Evolutionary conservation across 2,113 vertebrate genomes (phyloP).

Genomic region (human (Homo sapiens)): DNA sequence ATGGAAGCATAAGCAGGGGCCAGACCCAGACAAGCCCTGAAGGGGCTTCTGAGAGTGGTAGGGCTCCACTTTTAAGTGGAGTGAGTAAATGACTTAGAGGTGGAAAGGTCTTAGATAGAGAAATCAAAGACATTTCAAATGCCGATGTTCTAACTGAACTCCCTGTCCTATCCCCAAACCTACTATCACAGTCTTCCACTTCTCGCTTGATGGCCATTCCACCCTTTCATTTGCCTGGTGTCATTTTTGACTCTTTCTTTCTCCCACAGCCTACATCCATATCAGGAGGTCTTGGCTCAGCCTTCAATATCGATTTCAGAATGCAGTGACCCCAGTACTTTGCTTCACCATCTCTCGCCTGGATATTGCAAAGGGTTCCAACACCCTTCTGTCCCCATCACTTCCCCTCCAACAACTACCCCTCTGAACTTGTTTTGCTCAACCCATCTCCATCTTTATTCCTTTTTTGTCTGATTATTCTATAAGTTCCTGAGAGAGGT

Average conservation of each 20-base stretch:
- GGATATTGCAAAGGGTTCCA: neutral
- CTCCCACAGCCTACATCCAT: neutral
- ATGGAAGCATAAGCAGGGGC: neutral
- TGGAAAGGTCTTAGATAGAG: accelerated
- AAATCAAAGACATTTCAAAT: neutral
- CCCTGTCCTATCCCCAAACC: neutral
- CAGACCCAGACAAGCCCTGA: neutral
- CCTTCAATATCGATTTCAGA: neutral
- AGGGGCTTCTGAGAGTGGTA: neutral
- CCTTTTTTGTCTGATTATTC: neutral
- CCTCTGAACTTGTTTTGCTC: neutral
- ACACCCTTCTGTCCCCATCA: accelerated
- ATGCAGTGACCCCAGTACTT: neutral
- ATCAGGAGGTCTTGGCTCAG: neutral
- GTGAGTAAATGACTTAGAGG: neutral
- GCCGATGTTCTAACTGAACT: neutral
- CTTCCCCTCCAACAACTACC: accelerated
- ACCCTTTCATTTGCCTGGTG: neutral
- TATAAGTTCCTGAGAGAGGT: neutral
- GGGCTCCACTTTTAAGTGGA: neutral
- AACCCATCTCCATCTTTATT: neutral
- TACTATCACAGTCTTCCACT: neutral
- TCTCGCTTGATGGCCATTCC: neutral
- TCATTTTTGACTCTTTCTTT: neutral
- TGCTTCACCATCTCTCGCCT: neutral